Evolutionary conservation across 2,888 invertebrate species (phyloP), one percentile per base, ranked within the genome.

Genomic region (Encarsia formosa): DNA sequence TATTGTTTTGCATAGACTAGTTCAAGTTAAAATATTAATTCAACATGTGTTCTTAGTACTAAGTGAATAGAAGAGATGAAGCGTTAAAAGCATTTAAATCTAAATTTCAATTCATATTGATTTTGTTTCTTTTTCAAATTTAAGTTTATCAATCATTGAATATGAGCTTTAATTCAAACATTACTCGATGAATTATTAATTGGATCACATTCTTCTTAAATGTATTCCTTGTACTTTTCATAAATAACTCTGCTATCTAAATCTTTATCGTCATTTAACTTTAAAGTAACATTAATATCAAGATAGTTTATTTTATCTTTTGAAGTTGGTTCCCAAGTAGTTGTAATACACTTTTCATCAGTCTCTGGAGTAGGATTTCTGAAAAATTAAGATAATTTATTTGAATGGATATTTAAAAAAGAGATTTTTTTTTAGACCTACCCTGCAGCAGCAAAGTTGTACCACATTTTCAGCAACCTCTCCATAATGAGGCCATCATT

Each of bases 361-460:
- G 59, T 5, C 2, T 19, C 3, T 0, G 63, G 45, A 4, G 68
- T 67, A 9, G 67, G 68, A 53, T 64, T 49, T 20, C 68, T 68
- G 26, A 9, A 45, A 45, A 20, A 19, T 8, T 26, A 8, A 34
- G 5, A 9, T 15, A 34, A 34, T 11, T 34, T 23, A 23, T 13
- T n/a, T 5, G 23, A 20, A 39, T 13, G 16, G 15, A 15, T 15
- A 40, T 8, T 15, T n/a, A n/a, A 9, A 15, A n/a, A n/a, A n/a
- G n/a, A n/a, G n/a, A n/a, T n/a, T n/a, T n/a, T n/a, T n/a, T n/a
- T n/a, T n/a, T 24, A 5, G n/a, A 34, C 11, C 49, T 57, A 67
- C 69, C 68, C 67, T 6, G 61, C 63, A 48, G 59, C 66, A 2
- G 67, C 67, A 45, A 69, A 69, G 39, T 68, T 62, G 0, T 63